Evolutionary conservation across 2,113 vertebrate species (phyloP).

Genomic region (Promerops cafer): DNA sequence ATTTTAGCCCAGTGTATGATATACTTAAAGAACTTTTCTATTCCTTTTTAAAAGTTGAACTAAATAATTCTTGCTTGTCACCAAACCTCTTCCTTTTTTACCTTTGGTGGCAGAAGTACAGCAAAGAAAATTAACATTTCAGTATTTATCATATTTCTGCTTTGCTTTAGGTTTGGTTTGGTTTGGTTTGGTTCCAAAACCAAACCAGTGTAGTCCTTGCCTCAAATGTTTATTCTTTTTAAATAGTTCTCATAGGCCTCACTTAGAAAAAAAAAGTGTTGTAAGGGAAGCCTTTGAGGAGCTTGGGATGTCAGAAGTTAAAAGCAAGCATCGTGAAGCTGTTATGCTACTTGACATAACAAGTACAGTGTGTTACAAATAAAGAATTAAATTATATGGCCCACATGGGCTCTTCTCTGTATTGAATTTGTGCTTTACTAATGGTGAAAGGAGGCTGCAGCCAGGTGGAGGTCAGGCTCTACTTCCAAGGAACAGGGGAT

Average conservation of each 20-base stretch:
- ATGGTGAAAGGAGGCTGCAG: neutral
- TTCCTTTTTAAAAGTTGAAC: neutral
- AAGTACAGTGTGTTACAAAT: neutral
- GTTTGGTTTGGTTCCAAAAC: neutral
- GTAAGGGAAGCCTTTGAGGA: neutral
- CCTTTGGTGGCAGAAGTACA: neutral
- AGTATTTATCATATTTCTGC: neutral
- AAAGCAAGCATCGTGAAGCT: neutral
- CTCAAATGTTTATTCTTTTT: neutral
- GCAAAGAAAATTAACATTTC: neutral
- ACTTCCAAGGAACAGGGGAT: too few relatives aligned
- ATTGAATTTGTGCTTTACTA: neutral
- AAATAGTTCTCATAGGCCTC: neutral
- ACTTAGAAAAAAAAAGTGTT: neutral
- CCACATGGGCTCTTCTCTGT: neutral
- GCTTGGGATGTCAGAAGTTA: neutral
- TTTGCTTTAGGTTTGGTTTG: neutral
- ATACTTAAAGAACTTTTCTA: neutral
- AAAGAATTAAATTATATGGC: neutral
- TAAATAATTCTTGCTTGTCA: neutral
- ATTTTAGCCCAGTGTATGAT: neutral
- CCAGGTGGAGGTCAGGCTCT: accelerated
- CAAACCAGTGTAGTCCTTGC: neutral
- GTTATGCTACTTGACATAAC: neutral
- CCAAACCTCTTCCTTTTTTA: neutral